phyloP scores from a whole-genome alignment of 2,113 vertebrate species.

The Phalacrocorax carbo region DNA sequence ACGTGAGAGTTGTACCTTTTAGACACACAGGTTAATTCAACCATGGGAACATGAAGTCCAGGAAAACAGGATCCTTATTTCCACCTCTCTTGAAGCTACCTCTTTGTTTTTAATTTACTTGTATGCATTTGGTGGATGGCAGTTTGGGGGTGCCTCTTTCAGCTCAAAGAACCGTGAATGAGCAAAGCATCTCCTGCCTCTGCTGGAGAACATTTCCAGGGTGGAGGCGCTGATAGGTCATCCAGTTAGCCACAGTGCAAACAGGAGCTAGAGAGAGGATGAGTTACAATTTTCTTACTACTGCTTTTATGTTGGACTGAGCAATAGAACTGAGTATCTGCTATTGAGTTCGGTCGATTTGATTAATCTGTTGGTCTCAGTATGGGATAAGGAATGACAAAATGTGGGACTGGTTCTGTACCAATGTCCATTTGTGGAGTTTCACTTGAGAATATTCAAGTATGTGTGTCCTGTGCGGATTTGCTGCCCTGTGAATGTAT shows the following conservation, averaged over 20 bases:
- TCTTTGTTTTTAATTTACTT: background rate
- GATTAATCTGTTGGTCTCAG: background rate
- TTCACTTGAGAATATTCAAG: background rate
- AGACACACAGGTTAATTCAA: background rate
- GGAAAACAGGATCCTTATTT: background rate
- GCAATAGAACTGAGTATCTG: background rate
- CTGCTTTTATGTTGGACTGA: background rate
- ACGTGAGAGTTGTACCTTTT: background rate
- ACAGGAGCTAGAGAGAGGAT: background rate
- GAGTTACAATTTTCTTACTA: background rate
- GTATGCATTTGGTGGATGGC: background rate
- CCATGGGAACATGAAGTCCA: background rate
- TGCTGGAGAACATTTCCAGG: background rate
- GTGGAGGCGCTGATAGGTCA: background rate
- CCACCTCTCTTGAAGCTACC: background rate
- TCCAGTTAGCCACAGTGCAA: background rate
- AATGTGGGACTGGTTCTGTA: background rate
- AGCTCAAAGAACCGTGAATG: background rate
- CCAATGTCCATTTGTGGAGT: background rate
- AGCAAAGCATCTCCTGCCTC: background rate
- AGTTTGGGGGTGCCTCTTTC: background rate
- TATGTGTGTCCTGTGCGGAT: background rate
- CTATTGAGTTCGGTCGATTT: background rate
- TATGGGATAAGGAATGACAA: background rate
- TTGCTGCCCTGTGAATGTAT: background rate